These are phyloP conservation scores for Morpho achilles DNA, from an alignment of 2,888 invertebrate species.

Conservation along the genomic window DNA sequence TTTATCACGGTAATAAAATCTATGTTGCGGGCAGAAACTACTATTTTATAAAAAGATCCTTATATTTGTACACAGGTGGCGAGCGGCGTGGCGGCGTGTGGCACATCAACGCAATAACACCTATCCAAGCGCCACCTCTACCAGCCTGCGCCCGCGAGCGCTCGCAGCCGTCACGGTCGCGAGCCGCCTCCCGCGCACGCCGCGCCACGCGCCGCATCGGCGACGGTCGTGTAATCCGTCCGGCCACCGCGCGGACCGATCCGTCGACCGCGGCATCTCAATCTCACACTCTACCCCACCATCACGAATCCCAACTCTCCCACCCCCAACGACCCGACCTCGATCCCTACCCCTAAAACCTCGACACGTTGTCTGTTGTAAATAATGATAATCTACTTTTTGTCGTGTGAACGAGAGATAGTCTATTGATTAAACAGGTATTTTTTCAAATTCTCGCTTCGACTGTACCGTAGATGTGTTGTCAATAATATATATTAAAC, in stretches of 20 bases:
- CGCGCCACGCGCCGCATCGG: constrained; percentile 45
- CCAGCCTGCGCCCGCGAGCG: constrained; percentile 35
- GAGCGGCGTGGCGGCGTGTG: constrained; percentile 74
- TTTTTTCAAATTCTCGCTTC: constrained; percentile 79
- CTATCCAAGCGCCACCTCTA: constrained; percentile 34
- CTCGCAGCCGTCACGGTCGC: constrained; percentile 28
- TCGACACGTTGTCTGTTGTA: constrained; percentile 67
- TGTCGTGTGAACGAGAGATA: constrained; percentile 78
- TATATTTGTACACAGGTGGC: constrained; percentile 55
- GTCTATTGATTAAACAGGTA: constrained; percentile 76
- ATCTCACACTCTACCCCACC: constrained; percentile 37
- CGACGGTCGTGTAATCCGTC: constrained; percentile 48
- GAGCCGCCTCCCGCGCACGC: constrained; percentile 30
- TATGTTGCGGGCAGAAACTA: too few species aligned
- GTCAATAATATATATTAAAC: constrained; percentile 74
- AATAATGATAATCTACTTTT: constrained; percentile 76
- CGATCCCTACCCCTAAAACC: constrained; percentile 34
- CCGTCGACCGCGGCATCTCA: constrained; percentile 63
- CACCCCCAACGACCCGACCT: constrained; percentile 33
- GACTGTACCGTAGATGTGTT: constrained; percentile 79
- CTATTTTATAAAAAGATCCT: too few species aligned
- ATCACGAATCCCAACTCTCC: constrained; percentile 34
- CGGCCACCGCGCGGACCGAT: constrained; percentile 49
- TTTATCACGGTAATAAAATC: too few species aligned
- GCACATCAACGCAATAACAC: constrained; percentile 39